Base-by-base conservation (phyloP, 2,888 invertebrate genomes). In the Drosophila monieri region DNA sequence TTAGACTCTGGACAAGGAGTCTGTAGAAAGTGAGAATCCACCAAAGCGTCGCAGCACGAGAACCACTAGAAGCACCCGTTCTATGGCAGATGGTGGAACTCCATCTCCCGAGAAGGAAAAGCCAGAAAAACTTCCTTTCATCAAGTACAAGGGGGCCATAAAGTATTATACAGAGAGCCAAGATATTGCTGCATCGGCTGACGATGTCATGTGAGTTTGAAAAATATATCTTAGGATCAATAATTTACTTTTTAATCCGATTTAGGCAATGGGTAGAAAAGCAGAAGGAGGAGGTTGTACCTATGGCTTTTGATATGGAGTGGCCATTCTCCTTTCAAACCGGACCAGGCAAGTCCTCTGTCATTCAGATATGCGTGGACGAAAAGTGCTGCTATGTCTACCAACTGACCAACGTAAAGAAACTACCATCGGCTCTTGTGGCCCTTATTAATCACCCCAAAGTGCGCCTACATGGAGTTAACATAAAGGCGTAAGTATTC, bases 231-330 rank as follows among this genome's bases (percentile, higher is more conserved):
- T 3, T 41, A 18, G 3, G 3, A 6, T 41, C 8, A 0, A 14
- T 6, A 8, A 9, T 27, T 27, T 9, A 27, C 27, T 10, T 41
- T 15, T 15, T 10, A 3, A 15, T 43, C 9, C 5, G 2, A 3
- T 1, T 12, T 12, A 91, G 91, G 68, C 85, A 89, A 77, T 91
- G 90, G 90, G 89, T 91, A 1, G 85, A 90, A 2, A 80, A 80
- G 25, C 88, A 91, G 61, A 67, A 53, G 2, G 73, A 81, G 12
- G 90, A 91, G 3, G 73, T 91, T 18, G 89, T 94, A 37, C 92
- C 93, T 4, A 89, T 94, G 68, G 94, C 94, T 4, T 94, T 95
- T 81, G 95, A 94, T 84, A 91, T 94, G 89, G 94, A 95, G 88
- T 95, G 94, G 94, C 94, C 94, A 5, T 94, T 94, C 78, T 92